A percentile compares a stretch with the other conserved stretches of the same genome.
phyloP scores from a whole-genome alignment of 2,113 vertebrate species.

The Aviceda subcristata region DNA sequence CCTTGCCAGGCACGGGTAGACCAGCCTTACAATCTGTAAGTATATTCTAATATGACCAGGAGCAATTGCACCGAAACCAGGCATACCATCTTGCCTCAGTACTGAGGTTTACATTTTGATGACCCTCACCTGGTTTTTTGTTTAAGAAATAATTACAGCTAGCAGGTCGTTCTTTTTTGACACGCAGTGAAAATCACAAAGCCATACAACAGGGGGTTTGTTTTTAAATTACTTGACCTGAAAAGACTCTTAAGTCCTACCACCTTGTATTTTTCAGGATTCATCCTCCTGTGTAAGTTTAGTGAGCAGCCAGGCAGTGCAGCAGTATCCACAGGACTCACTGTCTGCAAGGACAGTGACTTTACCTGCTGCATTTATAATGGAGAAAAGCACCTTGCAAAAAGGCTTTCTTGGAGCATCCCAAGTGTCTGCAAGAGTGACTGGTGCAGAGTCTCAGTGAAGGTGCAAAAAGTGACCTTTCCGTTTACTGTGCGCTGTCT shows the following conservation, averaged over 20 bases:
- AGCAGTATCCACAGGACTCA: background rate
- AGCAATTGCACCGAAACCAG: background rate
- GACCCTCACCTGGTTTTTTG: background rate
- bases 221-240: background rate
- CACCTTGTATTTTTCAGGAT: background rate
- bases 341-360: background rate
- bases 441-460: background rate
- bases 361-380: background rate
- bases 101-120: background rate
- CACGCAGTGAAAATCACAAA: background rate
- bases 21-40: background rate
- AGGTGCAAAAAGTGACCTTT: background rate
- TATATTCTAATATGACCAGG: rapidly evolving
- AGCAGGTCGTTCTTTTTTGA: background rate
- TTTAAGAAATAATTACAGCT: background rate
- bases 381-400: background rate
- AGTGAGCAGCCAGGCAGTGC: background rate
- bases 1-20: background rate
- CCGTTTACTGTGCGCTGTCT: background rate
- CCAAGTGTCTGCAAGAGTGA: background rate
- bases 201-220: background rate
- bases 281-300: background rate
- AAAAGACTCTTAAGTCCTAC: background rate
- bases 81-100: background rate
- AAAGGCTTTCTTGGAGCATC: background rate